Conservation (phyloP, 2,888 invertebrate species). For the Junonia oenone region DNA sequence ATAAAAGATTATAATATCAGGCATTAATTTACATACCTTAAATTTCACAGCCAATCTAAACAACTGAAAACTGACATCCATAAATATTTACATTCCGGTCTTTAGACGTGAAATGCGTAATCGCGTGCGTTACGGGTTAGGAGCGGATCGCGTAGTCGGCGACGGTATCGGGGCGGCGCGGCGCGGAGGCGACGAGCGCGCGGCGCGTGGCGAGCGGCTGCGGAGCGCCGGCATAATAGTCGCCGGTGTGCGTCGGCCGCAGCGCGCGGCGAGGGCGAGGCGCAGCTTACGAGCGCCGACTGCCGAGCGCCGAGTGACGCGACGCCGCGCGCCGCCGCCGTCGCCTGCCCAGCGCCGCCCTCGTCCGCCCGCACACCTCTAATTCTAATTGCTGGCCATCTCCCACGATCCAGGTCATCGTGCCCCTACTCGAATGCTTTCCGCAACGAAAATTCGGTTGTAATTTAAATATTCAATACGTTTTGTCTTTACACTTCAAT, state of each 20-base stretch:
- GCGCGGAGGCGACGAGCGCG: constrained; percentile 49
- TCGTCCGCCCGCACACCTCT: constrained; percentile 49
- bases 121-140: constrained; percentile 56
- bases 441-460: constrained; percentile 47
- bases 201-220: constrained; percentile 57
- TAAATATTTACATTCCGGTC: constrained; percentile 77
- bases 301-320: constrained; percentile 38
- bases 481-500: constrained; percentile 44
- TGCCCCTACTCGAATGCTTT: constrained; percentile 61
- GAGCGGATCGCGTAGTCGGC: constrained; percentile 44
- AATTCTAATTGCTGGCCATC: constrained; percentile 71
- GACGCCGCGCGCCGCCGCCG: constrained; percentile 40
- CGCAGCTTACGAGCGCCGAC: constrained; percentile 47
- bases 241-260: constrained; percentile 41
- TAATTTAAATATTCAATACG: constrained; percentile 61
- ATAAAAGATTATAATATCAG: constrained; percentile 61
- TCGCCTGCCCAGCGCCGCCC: constrained; percentile 33
- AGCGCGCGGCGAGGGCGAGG: constrained; percentile 27
- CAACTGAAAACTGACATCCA: constrained; percentile 79
- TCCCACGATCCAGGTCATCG: constrained; percentile 69
- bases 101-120: constrained; percentile 62
- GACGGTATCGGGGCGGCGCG: constrained; percentile 39
- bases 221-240: constrained; percentile 67
- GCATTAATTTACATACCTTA: constrained; percentile 71
- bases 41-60: constrained; percentile 79